Evolutionary conservation across 2,113 vertebrate genomes (phyloP).

Genomic region (Elgaria multicarinata): DNA sequence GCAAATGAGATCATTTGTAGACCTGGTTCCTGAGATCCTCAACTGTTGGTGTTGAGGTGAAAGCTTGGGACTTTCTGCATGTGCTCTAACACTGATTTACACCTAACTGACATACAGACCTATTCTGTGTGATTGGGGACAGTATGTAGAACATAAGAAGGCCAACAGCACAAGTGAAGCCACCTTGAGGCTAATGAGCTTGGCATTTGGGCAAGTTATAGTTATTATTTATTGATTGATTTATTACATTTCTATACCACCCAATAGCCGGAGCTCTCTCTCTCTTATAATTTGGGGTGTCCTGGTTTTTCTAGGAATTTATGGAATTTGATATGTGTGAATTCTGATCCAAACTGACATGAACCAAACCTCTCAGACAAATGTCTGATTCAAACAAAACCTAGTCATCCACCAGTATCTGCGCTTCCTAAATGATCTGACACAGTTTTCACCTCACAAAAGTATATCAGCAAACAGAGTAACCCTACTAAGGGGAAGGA

Average conservation of each 20-base stretch:
- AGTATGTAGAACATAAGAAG: background rate
- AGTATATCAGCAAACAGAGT: background rate
- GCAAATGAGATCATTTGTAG: background rate
- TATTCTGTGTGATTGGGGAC: background rate
- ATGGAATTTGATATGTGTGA: background rate
- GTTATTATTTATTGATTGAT: too few species aligned
- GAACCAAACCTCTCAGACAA: background rate
- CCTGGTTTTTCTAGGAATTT: too few species aligned
- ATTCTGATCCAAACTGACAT: background rate
- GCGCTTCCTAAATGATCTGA: background rate
- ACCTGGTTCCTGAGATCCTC: background rate
- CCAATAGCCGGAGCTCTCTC: too few species aligned
- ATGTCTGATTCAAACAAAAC: background rate
- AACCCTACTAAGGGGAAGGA: too few species aligned
- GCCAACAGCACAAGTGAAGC: background rate
- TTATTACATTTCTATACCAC: too few species aligned
- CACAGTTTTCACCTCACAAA: background rate
- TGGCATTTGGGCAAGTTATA: background rate
- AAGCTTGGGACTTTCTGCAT: background rate
- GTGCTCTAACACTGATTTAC: background rate
- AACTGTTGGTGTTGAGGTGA: background rate
- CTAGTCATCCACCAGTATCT: background rate
- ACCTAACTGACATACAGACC: background rate
- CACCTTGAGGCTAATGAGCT: background rate
- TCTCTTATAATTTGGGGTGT: background rate